Percentiles rank a stretch among this genome's conserved stretches.
phyloP scores from a whole-genome alignment of 2,888 invertebrate genomes.

The Tortricodes alternella region DNA sequence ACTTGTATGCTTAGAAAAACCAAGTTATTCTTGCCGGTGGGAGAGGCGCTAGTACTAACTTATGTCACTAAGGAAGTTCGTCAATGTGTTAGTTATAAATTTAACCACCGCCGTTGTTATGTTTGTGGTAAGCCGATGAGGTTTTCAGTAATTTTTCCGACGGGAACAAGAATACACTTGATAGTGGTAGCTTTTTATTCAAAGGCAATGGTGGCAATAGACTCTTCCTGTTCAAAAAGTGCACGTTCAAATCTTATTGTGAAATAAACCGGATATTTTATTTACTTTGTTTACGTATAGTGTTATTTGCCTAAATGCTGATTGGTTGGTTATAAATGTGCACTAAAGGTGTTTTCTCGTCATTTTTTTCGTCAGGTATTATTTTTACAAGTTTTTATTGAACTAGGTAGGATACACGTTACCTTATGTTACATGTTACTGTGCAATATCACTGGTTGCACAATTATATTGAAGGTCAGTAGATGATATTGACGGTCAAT shows the following conservation, averaged over 20 bases:
- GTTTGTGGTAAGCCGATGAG: neutral
- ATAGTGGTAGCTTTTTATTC: no score
- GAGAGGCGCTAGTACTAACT: neutral
- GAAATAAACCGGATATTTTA: no score
- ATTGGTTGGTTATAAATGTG: conserved; percentile 13
- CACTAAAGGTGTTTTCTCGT: conserved; percentile 25
- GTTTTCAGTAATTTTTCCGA: conserved; percentile 13
- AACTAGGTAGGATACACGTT: neutral
- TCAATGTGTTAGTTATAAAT: neutral
- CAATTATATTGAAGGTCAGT: no score
- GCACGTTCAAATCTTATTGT: no score
- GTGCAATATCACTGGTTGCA: no score
- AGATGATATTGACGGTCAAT: no score
- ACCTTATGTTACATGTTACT: no score
- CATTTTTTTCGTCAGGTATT: conserved; percentile 20
- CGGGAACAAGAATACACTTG: neutral
- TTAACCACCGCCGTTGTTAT: conserved; percentile 4
- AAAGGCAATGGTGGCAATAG: no score
- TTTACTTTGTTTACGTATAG: neutral
- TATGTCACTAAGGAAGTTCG: neutral
- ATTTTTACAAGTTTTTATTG: neutral
- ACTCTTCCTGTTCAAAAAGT: no score
- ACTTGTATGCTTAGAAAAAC: conserved; percentile 7
- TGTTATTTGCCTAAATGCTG: neutral
- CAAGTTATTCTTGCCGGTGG: conserved; percentile 9